These are phyloP conservation scores for Choristoneura fumiferana DNA, from an alignment of 1,140 invertebrate species.

Conservation along the genomic window DNA sequence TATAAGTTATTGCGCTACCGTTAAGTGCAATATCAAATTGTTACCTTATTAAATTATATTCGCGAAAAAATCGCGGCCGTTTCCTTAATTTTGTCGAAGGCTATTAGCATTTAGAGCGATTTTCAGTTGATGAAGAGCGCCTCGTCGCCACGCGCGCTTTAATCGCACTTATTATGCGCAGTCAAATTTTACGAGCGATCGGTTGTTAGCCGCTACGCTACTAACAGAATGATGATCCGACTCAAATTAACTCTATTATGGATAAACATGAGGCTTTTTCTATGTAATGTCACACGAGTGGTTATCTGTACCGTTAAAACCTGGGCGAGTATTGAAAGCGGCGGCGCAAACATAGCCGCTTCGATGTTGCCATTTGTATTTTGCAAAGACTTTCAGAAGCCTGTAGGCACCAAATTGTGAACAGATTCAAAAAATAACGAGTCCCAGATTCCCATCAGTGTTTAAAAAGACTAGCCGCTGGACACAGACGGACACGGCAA, in stretches of 20 bases:
- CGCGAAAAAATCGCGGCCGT: constrained; percentile 57
- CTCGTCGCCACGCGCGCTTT: constrained; percentile 45
- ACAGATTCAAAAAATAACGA: neutral
- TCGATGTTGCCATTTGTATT: too few species aligned
- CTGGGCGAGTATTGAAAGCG: constrained; percentile 19
- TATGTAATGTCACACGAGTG: constrained; percentile 40
- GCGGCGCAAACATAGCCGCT: neutral
- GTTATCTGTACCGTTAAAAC: constrained; percentile 42
- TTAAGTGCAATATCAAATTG: constrained; percentile 41
- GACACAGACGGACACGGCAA: constrained; percentile 12
- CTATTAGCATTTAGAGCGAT: constrained; percentile 63
- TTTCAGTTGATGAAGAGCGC: constrained; percentile 62
- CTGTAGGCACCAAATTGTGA: too few species aligned
- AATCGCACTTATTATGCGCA: constrained; percentile 69
- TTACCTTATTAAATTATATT: constrained; percentile 66
- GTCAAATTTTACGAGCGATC: constrained; percentile 71
- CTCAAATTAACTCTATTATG: constrained; percentile 52
- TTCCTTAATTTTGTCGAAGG: constrained; percentile 52
- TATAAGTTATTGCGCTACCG: constrained; percentile 41
- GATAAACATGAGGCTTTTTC: constrained; percentile 39
- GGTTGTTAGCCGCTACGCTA: constrained; percentile 59
- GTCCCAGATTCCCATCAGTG: neutral
- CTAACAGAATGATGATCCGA: constrained; percentile 56
- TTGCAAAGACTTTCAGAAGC: too few species aligned
- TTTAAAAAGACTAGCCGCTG: constrained; percentile 8